Percentiles rank a stretch among this genome's conserved stretches.
Evolutionary conservation across 2,888 invertebrate species (phyloP).

Genomic region (Callinectes sapidus): DNA sequence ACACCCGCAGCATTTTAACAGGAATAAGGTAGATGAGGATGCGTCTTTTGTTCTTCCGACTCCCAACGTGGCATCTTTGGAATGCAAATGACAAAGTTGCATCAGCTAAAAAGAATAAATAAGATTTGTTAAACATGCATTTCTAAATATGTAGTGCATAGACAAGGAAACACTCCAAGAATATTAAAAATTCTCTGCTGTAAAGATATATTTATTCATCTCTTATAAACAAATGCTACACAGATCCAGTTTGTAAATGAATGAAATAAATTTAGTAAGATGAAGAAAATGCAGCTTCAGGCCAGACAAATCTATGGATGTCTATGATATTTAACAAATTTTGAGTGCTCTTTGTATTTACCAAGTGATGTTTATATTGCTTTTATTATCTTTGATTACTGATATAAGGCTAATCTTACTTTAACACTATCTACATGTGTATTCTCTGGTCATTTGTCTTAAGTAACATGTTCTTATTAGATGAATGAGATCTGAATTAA

Average conservation of each 20-base stretch:
- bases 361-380: too few relatives aligned
- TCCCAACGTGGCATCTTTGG: constrained; percentile 88
- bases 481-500: neutral
- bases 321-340: too few relatives aligned
- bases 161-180: neutral
- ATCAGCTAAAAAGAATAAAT: constrained; percentile 82
- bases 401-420: neutral
- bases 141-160: neutral
- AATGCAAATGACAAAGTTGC: constrained; percentile 95
- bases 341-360: too few relatives aligned
- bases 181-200: too few relatives aligned
- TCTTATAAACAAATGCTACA: too few relatives aligned
- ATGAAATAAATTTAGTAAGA: too few relatives aligned
- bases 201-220: too few relatives aligned
- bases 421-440: neutral
- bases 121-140: neutral
- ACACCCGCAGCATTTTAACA: constrained; percentile 91
- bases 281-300: too few relatives aligned
- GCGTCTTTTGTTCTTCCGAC: constrained; percentile 90
- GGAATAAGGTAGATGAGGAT: constrained; percentile 97
- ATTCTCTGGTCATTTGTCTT: neutral
- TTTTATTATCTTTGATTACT: neutral
- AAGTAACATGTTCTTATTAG: neutral
- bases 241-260: too few relatives aligned
- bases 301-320: too few relatives aligned